Evolutionary conservation across 2,888 invertebrate genomes (phyloP), one percentile per base, ranked within the genome.

Genomic region (Parascotia fuliginaria): DNA sequence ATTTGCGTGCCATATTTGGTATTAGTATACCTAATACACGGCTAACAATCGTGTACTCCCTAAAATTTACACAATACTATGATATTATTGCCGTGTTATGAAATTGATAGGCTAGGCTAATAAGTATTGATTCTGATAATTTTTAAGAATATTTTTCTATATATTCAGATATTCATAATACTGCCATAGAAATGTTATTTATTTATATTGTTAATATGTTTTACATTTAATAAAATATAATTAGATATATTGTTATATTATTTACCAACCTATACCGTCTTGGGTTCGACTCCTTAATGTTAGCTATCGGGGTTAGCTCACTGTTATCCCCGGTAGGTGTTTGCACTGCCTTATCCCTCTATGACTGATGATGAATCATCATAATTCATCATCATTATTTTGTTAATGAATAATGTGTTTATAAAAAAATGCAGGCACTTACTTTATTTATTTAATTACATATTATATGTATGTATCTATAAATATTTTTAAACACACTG

Each of bases 141-240:
- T 33, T 41, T 46, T 48, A 48, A 47, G 49, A 47, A 58, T 55
- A 54, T 50, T 48, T 55, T 43, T 56, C 47, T 22, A 45, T 28
- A 38, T 48, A 52, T 50, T 61, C 60, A 54, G 36, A 59, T 50
- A 44, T 29, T 39, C 34, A 45, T 55, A 28, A 60, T 52, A 60
- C 64, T 71, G 70, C 66, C 65, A 69, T 70, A 51, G 39, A 57
- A 59, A 59, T 62, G 44, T 66, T 74, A 64, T 57, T 55, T 58
- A 57, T 58, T 66, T 55, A 57, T 62, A 56, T 55, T 67, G 51
- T 68, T 74, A 62, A 58, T 60, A 53, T 64, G 70, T 67, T 70
- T 55, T 71, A 70, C 72, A 75, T 75, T 68, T 60, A 79, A 75
- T 79, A 79, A 78, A 74, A 58, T 73, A 70, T 73, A 48, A 64